Evolutionary conservation across 2,113 vertebrate species (phyloP).

Genomic region (Microcebus ravelobensis): DNA sequence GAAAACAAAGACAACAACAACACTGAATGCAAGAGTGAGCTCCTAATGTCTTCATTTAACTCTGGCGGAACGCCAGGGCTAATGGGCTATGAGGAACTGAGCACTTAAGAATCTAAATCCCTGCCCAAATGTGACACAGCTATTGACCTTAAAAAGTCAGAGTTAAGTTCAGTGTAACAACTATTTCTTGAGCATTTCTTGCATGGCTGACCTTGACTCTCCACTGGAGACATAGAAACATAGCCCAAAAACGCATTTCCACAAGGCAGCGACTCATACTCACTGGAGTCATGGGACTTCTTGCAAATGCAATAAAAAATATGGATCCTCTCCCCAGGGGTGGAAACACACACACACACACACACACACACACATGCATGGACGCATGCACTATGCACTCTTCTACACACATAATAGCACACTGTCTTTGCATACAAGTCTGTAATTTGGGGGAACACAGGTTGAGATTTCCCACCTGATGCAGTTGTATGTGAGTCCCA

Average conservation of each 20-base stretch:
- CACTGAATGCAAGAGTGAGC: not conserved
- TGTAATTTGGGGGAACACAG: not conserved
- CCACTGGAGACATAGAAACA: not conserved
- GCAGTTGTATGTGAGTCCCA: not conserved
- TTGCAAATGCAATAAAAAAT: not conserved
- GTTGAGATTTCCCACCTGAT: not conserved
- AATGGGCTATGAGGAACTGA: not conserved
- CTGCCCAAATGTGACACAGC: not conserved
- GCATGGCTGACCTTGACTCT: not conserved
- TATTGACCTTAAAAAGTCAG: not conserved
- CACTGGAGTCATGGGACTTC: not conserved
- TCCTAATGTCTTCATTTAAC: not conserved
- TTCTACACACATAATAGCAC: too few species aligned
- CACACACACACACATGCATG: not conserved
- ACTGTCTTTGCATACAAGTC: not conserved
- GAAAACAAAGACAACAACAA: not conserved
- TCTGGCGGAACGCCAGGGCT: fast-evolving
- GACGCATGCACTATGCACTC: not conserved
- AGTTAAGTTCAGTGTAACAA: not conserved
- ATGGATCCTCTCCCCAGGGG: not conserved
- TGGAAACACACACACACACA: not conserved
- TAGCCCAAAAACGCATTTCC: not conserved
- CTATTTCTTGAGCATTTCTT: not conserved
- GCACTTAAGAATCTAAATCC: not conserved
- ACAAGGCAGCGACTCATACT: not conserved